phyloP scores from a whole-genome alignment of 2,113 vertebrate genomes.

The Pongo pygmaeus region DNA sequence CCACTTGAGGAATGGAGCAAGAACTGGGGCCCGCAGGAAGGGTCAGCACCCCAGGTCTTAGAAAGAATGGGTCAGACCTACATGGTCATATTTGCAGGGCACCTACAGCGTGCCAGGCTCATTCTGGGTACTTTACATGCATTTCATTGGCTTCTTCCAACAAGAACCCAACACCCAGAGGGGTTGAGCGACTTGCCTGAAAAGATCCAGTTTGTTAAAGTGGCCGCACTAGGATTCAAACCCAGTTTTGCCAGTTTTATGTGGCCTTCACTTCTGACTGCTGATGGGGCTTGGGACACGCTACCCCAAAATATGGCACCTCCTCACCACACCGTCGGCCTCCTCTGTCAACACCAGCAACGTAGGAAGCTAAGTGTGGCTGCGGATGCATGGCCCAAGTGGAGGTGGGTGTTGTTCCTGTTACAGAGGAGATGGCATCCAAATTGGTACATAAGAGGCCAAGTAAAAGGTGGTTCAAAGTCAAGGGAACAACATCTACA shows the following conservation, averaged over 20 bases:
- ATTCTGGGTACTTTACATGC: not conserved
- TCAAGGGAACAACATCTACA: not conserved
- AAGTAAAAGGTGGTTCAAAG: not conserved
- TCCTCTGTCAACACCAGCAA: not conserved
- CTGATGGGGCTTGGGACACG: not conserved
- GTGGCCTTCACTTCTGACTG: not conserved
- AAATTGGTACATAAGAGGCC: not conserved
- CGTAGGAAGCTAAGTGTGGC: rapidly evolving
- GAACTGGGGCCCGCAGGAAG: rapidly evolving
- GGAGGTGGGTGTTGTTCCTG: not conserved
- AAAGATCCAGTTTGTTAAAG: not conserved
- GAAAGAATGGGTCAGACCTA: not conserved
- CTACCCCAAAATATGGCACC: not conserved
- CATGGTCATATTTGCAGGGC: not conserved
- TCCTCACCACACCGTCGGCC: not conserved
- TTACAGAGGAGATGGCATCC: not conserved
- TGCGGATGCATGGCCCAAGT: not conserved
- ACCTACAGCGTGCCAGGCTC: not conserved
- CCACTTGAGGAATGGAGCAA: not conserved
- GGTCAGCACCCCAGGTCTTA: not conserved
- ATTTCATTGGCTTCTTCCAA: not conserved
- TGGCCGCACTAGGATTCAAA: not conserved
- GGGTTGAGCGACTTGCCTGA: not conserved
- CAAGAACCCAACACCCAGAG: not conserved
- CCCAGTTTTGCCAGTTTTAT: not conserved